Evolutionary conservation across 2,888 invertebrate species (phyloP).

Genomic region (Eristalinus aeneus): DNA sequence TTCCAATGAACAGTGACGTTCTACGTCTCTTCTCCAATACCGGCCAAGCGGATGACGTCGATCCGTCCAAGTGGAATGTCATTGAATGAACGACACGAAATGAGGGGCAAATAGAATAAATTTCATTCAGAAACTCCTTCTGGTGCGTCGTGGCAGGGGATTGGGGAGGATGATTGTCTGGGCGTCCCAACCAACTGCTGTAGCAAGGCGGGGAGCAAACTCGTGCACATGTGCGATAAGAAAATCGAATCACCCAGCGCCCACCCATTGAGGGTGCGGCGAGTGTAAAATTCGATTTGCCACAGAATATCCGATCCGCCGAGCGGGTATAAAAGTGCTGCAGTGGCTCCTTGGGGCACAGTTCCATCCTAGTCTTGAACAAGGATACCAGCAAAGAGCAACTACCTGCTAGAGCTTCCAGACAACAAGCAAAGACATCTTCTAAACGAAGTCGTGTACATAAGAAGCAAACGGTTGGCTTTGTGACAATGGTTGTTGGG

Average conservation of each 20-base stretch:
- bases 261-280: conserved; percentile 20
- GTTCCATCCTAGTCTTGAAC: conserved; percentile 53
- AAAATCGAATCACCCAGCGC: conserved; percentile 72
- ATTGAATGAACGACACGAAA: conserved; percentile 22
- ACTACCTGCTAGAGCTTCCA: neutral
- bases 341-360: conserved; percentile 32
- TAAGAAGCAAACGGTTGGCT: conserved; percentile 8
- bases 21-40: neutral
- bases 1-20: neutral
- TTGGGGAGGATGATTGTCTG: conserved; percentile 20
- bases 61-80: conserved; percentile 28
- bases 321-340: conserved; percentile 46
- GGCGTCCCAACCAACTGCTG: neutral
- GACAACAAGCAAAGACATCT: neutral
- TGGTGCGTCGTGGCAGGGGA: conserved; percentile 3
- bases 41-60: conserved; percentile 41
- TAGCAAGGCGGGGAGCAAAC: conserved; percentile 15
- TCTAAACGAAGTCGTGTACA: neutral
- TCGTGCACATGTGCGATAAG: conserved; percentile 75
- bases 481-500: conserved; percentile 72
- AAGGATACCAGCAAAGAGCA: conserved; percentile 14
- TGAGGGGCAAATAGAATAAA: conserved; percentile 36
- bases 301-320: neutral
- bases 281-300: conserved; percentile 65
- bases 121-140: conserved; percentile 62